Evolutionary conservation across 2,888 invertebrate species (phyloP).

Genomic region (Drosophila villosipedis): DNA sequence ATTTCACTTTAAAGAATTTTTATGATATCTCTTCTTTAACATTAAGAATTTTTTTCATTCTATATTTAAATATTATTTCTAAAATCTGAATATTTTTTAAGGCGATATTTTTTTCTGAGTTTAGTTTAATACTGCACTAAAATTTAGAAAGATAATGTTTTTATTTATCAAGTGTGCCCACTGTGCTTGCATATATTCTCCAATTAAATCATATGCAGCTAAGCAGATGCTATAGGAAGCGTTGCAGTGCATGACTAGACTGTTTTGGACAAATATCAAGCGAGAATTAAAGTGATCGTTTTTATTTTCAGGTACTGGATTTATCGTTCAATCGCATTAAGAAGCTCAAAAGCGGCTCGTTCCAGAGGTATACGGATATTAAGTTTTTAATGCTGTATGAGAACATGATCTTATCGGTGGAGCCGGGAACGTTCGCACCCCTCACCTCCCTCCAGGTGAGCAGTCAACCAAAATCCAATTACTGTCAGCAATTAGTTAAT

Average conservation of each 20-base stretch:
- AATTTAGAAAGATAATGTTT: not conserved
- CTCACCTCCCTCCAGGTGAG: constrained; percentile 84
- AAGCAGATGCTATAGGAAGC: not conserved
- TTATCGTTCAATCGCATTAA: constrained; percentile 85
- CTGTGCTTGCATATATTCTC: not conserved
- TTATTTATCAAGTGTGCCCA: not conserved
- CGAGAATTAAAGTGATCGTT: constrained; percentile 18
- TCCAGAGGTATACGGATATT: constrained; percentile 81
- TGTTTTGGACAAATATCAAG: constrained; percentile 21
- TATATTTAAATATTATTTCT: not conserved
- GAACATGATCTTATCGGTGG: constrained; percentile 85
- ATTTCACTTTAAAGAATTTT: too few relatives aligned
- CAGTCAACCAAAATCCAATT: constrained; percentile 10
- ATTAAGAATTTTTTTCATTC: not conserved
- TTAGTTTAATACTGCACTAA: not conserved
- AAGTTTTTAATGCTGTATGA: constrained; percentile 84
- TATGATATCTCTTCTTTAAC: too few relatives aligned
- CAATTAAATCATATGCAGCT: not conserved
- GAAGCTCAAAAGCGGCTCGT: constrained; percentile 83
- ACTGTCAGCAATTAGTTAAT: constrained; percentile 23
- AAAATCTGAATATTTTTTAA: not conserved
- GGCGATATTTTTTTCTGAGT: not conserved
- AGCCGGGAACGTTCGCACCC: constrained; percentile 83
- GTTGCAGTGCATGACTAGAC: constrained; percentile 27
- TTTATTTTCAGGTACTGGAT: constrained; percentile 83